Evolutionary conservation across 2,113 vertebrate genomes (phyloP).

Genomic region (Jaculus jaculus): DNA sequence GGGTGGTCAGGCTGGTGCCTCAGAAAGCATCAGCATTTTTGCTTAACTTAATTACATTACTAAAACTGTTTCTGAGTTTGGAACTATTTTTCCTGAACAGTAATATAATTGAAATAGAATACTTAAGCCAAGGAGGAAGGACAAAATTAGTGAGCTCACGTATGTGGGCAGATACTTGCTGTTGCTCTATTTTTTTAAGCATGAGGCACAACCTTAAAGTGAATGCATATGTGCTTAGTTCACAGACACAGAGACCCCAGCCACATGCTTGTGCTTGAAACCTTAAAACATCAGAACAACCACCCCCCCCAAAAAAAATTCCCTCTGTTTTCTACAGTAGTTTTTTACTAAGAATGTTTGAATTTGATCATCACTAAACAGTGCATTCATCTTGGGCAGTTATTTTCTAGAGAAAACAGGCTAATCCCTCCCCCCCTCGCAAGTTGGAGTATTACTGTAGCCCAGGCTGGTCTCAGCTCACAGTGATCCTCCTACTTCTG

Average conservation of each 20-base stretch:
- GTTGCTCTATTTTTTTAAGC: not conserved
- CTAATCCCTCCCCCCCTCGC: not conserved
- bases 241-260: conserved; percentile 5
- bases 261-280: not conserved
- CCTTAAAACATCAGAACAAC: not conserved
- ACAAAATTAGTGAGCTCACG: conserved; percentile 13
- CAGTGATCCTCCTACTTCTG: too few relatives aligned
- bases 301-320: too few relatives aligned
- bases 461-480: too few relatives aligned
- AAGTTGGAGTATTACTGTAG: too few relatives aligned
- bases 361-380: not conserved
- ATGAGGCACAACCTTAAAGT: not conserved
- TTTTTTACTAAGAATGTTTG: conserved; percentile 30
- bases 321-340: too few relatives aligned
- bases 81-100: conserved; percentile 40
- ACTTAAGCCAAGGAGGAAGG: conserved; percentile 42
- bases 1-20: conserved; percentile 27
- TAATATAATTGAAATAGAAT: conserved; percentile 52
- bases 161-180: not conserved
- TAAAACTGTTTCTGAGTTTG: conserved; percentile 15
- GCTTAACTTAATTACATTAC: conserved; percentile 45
- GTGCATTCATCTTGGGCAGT: not conserved
- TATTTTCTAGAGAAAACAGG: conserved; percentile 31
- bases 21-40: conserved; percentile 48
- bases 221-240: not conserved